These are phyloP conservation scores for Vireo griseus DNA, from an alignment of 2,797 vertebrate genomes.

Conservation along the genomic window DNA sequence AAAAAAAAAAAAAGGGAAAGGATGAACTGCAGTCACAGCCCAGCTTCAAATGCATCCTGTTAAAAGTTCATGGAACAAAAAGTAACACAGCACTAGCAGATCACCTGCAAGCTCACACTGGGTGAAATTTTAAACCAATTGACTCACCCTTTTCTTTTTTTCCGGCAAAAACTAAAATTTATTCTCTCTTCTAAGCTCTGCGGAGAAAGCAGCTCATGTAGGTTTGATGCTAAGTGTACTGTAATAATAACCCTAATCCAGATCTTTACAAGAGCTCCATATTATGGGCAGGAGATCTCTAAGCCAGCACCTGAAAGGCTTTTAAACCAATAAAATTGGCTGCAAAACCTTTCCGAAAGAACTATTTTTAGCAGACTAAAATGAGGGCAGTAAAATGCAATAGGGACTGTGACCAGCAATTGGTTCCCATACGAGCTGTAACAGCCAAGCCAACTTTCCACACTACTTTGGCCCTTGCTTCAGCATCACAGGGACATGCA, in stretches of 20 bases:
- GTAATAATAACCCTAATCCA: background rate
- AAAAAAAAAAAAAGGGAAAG: background rate
- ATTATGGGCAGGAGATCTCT: background rate
- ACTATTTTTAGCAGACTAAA: background rate
- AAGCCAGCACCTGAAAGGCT: background rate
- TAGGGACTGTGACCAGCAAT: accelerated
- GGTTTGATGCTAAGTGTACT: background rate
- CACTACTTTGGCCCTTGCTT: background rate
- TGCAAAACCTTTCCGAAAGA: background rate
- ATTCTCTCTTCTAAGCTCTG: background rate
- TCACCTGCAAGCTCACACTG: background rate
- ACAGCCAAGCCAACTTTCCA: background rate
- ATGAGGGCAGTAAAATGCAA: background rate
- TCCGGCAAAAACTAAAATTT: background rate
- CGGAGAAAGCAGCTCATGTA: background rate
- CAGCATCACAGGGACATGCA: accelerated
- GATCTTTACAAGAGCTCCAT: background rate
- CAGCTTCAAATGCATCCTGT: background rate
- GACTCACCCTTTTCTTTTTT: background rate
- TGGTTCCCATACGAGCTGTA: accelerated
- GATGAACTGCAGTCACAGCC: background rate
- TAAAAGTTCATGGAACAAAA: background rate
- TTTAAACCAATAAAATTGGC: background rate
- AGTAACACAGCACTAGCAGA: background rate
- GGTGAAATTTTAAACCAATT: background rate